These are phyloP conservation scores for Smittia aterrima DNA, from an alignment of 2,888 invertebrate species.

Conservation along the genomic window DNA sequence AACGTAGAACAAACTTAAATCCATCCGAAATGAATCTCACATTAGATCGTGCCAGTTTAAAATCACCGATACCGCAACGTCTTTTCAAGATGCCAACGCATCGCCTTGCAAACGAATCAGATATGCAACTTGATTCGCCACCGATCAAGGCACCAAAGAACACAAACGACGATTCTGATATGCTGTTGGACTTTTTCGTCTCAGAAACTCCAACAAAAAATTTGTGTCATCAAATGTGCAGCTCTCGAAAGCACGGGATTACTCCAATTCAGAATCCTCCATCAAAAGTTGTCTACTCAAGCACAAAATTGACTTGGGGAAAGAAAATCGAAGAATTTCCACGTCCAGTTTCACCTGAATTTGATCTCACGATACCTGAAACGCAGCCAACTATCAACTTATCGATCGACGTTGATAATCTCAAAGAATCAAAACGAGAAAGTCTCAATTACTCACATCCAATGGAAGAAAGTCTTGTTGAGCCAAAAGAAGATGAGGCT, in stretches of 20 bases:
- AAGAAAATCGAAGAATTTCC: background rate
- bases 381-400: background rate
- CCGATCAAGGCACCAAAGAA: background rate
- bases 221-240: slow-evolving; percentile 11
- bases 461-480: too few relatives aligned
- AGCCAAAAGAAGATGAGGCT: too few relatives aligned
- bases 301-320: background rate
- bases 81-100: background rate
- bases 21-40: background rate
- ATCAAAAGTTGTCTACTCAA: background rate
- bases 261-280: background rate
- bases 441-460: too few relatives aligned
- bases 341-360: background rate
- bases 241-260: background rate
- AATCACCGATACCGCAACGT: background rate
- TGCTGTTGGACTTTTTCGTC: background rate
- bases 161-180: background rate
- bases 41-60: too few relatives aligned
- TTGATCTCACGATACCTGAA: background rate
- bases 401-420: too few relatives aligned
- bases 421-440: too few relatives aligned
- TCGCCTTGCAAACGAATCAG: background rate
- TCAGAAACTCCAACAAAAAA: slow-evolving; percentile 31
- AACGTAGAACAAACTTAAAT: background rate
- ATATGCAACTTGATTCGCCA: slow-evolving; percentile 10